Conservation (phyloP, 2,888 invertebrate species). For the Phrixothrix hirtus region DNA sequence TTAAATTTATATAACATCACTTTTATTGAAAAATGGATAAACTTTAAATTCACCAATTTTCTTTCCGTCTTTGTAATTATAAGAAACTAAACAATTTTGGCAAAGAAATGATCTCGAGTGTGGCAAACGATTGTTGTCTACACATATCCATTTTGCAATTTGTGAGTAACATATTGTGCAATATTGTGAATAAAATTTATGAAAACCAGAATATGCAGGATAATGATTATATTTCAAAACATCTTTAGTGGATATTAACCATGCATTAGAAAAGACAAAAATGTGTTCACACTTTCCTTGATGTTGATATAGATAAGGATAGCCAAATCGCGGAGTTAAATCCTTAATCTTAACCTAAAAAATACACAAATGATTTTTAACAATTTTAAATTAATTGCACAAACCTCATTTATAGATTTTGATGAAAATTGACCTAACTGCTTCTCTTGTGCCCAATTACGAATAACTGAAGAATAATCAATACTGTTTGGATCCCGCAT, state of each 20-base stretch:
- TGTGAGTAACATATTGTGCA: slow-evolving; percentile 70
- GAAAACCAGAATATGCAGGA: slow-evolving; percentile 62
- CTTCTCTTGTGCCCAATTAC: slow-evolving; percentile 63
- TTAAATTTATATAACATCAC: not conserved
- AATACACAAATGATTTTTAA: no score
- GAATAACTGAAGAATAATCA: slow-evolving; percentile 69
- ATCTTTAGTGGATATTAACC: slow-evolving; percentile 61
- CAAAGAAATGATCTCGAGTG: slow-evolving; percentile 81
- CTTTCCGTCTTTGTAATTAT: slow-evolving; percentile 71
- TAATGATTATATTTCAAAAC: slow-evolving; percentile 58
- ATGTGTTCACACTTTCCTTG: slow-evolving; percentile 93
- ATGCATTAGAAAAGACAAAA: slow-evolving; percentile 77
- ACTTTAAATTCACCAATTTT: slow-evolving; percentile 77
- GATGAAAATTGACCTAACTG: no score
- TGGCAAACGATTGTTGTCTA: slow-evolving; percentile 68
- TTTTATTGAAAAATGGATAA: slow-evolving; percentile 59
- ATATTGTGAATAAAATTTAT: slow-evolving; percentile 58
- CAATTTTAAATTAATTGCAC: no score
- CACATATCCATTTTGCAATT: slow-evolving; percentile 71
- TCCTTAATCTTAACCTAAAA: slow-evolving; percentile 56
- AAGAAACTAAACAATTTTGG: slow-evolving; percentile 71
- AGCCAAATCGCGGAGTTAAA: slow-evolving; percentile 63
- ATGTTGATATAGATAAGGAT: slow-evolving; percentile 82
- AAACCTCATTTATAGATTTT: no score
- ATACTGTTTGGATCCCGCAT: slow-evolving; percentile 60